A percentile compares a stretch with the other conserved stretches of the same genome.
phyloP scores from a whole-genome alignment of 2,797 vertebrate species.

The Antrozous pallidus region DNA sequence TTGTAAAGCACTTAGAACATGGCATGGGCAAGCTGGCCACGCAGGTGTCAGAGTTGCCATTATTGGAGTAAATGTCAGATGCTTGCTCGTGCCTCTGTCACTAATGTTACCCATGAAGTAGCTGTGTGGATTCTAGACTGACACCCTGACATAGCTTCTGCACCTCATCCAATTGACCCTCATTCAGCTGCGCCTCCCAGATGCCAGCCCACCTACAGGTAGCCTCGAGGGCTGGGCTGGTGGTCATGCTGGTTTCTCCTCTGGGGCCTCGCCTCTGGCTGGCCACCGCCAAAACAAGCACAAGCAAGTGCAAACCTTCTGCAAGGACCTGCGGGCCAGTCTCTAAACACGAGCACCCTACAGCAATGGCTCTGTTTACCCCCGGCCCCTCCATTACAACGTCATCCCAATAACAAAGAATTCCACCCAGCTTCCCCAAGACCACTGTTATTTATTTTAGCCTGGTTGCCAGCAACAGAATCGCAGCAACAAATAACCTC shows the following conservation, averaged over 20 bases:
- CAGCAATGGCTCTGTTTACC: not conserved
- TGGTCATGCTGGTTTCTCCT: not conserved
- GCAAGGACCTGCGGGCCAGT: not conserved
- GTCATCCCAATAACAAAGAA: not conserved
- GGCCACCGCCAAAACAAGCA: not conserved
- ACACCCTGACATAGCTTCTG: not conserved
- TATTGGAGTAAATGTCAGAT: rapidly evolving
- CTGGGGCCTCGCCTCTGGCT: not conserved
- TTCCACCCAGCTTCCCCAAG: not conserved
- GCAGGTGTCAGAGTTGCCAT: no score
- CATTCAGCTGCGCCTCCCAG: no score
- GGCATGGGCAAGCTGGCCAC: not conserved
- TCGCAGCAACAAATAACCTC: slow-evolving; percentile 37
- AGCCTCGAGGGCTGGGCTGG: not conserved
- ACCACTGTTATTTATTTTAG: slow-evolving; percentile 38
- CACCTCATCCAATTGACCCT: not conserved
- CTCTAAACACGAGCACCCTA: not conserved
- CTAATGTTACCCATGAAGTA: not conserved
- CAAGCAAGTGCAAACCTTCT: not conserved
- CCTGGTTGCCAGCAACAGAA: slow-evolving; percentile 7
- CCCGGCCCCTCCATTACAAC: not conserved
- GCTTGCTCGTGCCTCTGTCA: rapidly evolving
- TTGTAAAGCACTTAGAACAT: not conserved
- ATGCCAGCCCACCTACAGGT: not conserved
- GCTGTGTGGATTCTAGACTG: not conserved